These are phyloP conservation scores for Burhinus bistriatus DNA, from an alignment of 2,113 vertebrate species.

Conservation along the genomic window DNA sequence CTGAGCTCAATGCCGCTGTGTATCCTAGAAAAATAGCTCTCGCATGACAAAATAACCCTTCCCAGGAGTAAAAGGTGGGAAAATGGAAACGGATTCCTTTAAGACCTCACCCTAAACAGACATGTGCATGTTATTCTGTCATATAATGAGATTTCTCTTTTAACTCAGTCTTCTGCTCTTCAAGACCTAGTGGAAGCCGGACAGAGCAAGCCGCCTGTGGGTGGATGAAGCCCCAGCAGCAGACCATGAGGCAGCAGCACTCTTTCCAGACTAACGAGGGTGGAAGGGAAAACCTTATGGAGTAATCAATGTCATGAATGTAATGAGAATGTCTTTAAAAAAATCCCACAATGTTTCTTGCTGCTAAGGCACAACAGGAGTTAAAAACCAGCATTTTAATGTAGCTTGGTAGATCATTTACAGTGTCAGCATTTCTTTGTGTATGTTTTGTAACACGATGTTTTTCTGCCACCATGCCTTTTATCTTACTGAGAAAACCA, in stretches of 20 bases:
- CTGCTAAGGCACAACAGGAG: not conserved
- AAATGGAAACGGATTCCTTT: not conserved
- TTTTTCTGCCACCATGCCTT: not conserved
- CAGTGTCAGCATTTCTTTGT: not conserved
- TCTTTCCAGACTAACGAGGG: rapidly evolving
- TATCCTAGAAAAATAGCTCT: not conserved
- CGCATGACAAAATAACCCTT: not conserved
- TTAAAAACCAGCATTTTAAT: not conserved
- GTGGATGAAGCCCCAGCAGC: not conserved
- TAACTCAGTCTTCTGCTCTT: not conserved
- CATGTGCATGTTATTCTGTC: not conserved
- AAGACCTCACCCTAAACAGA: not conserved
- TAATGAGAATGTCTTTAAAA: not conserved
- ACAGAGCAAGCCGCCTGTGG: not conserved
- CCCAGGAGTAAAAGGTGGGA: not conserved
- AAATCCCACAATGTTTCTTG: not conserved
- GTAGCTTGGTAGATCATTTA: not conserved
- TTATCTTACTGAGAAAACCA: not conserved
- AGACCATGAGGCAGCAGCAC: not conserved
- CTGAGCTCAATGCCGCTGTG: not conserved
- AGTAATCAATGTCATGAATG: not conserved
- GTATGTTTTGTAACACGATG: not conserved
- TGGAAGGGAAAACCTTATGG: not conserved
- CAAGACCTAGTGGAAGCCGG: not conserved
- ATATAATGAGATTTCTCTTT: not conserved